Conservation (phyloP, 2,888 invertebrate species). For the Cylindroiulus punctatus region DNA sequence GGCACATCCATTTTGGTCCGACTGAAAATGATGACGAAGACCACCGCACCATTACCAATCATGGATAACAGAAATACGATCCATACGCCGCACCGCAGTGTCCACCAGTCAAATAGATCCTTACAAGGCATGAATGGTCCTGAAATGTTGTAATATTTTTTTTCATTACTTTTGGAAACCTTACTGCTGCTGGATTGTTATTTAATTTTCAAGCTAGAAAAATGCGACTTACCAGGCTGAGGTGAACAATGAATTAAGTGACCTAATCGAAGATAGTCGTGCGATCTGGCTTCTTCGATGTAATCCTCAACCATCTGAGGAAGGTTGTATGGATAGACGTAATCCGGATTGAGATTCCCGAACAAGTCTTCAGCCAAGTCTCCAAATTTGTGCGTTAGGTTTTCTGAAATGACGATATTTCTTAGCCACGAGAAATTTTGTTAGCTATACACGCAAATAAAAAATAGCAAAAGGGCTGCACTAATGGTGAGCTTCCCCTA, state of each 20-base stretch:
- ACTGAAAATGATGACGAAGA: conserved; percentile 90
- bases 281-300: conserved; percentile 73
- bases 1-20: conserved; percentile 96
- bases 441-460: too few relatives aligned
- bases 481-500: too few relatives aligned
- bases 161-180: not conserved
- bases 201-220: not conserved
- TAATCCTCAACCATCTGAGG: conserved; percentile 79
- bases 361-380: conserved; percentile 76
- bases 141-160: not conserved
- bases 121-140: conserved; percentile 95
- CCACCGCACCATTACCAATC: conserved; percentile 94
- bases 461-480: too few relatives aligned
- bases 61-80: conserved; percentile 94
- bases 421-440: too few relatives aligned
- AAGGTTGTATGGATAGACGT: conserved; percentile 73
- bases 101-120: conserved; percentile 98
- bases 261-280: not conserved
- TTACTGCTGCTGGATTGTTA: not conserved
- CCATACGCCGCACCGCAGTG: conserved; percentile 95
- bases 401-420: conserved; percentile 69
- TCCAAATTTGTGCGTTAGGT: conserved; percentile 78
- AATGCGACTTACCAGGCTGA: conserved; percentile 58
- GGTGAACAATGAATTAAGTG: conserved; percentile 59
- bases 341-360: conserved; percentile 77